A percentile compares a stretch with the other conserved stretches of the same genome.
phyloP scores from a whole-genome alignment of 2,113 vertebrate genomes.

The Etheostoma cragini region DNA sequence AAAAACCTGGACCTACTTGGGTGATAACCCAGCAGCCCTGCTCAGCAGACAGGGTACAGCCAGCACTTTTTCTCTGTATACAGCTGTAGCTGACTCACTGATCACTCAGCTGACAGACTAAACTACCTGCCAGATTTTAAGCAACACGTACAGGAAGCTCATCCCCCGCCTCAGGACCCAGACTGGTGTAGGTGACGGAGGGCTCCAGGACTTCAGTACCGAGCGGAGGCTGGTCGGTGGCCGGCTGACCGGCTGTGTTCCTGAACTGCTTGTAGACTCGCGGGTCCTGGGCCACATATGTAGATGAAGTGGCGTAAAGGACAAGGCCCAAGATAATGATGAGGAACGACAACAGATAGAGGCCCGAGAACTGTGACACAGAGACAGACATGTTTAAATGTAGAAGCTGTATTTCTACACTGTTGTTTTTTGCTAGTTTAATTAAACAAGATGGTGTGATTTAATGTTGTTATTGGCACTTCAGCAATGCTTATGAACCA shows the following conservation, averaged over 20 bases:
- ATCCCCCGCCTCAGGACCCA: constrained; percentile 91
- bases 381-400: constrained; percentile 1
- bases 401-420: neutral
- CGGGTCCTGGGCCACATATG: constrained; percentile 94
- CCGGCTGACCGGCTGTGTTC: constrained; percentile 85
- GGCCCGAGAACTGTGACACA: constrained; percentile 91
- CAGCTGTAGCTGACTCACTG: constrained; percentile 39
- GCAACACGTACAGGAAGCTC: constrained; percentile 88
- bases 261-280: constrained; percentile 97
- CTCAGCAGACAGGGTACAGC: neutral
- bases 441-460: too few relatives aligned
- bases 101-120: neutral
- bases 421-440: neutral
- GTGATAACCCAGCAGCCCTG: constrained; percentile 5
- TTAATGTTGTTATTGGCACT: too few relatives aligned
- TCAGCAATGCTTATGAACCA: too few relatives aligned
- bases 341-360: constrained; percentile 94
- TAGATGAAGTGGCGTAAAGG: constrained; percentile 92
- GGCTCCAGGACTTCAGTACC: constrained; percentile 86
- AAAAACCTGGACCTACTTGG: constrained; percentile 23
- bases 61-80: constrained; percentile 87
- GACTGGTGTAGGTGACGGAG: constrained; percentile 93
- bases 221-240: constrained; percentile 82
- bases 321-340: constrained; percentile 92
- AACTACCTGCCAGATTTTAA: constrained; percentile 11